A percentile compares a stretch with the other conserved stretches of the same genome.
phyloP scores from a whole-genome alignment of 1,140 invertebrate species.

The Tetraneura akinire region DNA sequence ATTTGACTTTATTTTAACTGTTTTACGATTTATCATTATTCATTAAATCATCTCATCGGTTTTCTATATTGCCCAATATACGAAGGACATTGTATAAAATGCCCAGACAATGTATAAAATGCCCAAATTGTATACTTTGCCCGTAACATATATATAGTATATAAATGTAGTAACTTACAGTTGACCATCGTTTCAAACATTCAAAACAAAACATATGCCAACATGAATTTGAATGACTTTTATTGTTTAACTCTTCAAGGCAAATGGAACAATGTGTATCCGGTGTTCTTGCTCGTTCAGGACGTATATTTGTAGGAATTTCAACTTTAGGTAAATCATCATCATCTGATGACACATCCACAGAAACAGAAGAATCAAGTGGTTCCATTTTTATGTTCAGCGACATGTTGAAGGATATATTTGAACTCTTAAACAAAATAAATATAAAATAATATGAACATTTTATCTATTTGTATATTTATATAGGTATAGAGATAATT shows the following conservation, averaged over 20 bases:
- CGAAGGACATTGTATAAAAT: too few relatives aligned
- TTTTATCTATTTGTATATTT: too few relatives aligned
- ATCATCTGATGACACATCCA: constrained; percentile 12
- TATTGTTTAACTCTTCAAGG: constrained; percentile 26
- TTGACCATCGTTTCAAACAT: constrained; percentile 39
- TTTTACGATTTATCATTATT: too few relatives aligned
- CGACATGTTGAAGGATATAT: neutral
- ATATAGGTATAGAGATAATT: too few relatives aligned
- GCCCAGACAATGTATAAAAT: too few relatives aligned
- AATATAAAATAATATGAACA: neutral
- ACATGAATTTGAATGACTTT: constrained; percentile 32
- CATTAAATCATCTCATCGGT: too few relatives aligned
- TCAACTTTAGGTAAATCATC: neutral
- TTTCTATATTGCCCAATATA: too few relatives aligned
- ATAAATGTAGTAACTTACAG: constrained; percentile 1
- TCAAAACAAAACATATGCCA: constrained; percentile 42
- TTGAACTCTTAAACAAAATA: constrained; percentile 1
- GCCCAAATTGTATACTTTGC: too few relatives aligned
- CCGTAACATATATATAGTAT: too few relatives aligned
- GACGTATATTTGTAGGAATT: neutral
- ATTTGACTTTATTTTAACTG: too few relatives aligned
- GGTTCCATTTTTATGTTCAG: neutral
- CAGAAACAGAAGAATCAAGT: neutral
- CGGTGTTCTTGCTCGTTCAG: neutral
- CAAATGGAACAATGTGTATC: constrained; percentile 40